Evolutionary conservation across 1,140 invertebrate species (phyloP), one percentile per base, ranked within the genome.

Genomic region (Rhyacophila brunnea): DNA sequence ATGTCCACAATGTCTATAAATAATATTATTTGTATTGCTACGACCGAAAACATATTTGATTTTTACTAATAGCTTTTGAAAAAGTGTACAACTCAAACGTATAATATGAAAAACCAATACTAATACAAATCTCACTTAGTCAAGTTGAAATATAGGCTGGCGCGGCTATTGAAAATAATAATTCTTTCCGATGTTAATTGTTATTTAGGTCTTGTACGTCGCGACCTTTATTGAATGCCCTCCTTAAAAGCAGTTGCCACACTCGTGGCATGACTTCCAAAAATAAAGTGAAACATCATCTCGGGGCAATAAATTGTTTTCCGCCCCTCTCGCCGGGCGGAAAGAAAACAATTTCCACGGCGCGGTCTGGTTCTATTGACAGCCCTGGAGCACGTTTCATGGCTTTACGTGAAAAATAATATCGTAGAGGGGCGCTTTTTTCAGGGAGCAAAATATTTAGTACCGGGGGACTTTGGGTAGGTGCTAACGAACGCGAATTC

Each of bases 371-470:
- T 40, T 51, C 35, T 64, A 59, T 64, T 64, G 62, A 64, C 62
- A 60, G 43, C 44, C 23, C 62, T 53, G 52, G 40, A 44, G 57
- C 62, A 64, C 62, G 62, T 64, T 64, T 64, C 62, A 64, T 64
- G 49, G 53, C 38, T 60, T 54, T 64, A 64, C 62, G 62, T 64
- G 62, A 64, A 64, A 64, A 60, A 64, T 64, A 59, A 59, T 52
- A 35, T n/a, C 50, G 6, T 40, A 1, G n/a, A 15, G 42, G 42
- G 28, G 2, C 38, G 23, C 4, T 28, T 28, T 28, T 28, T 28
- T 28, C 9, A 3, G 4, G 3, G 23, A 28, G 9, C 23, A 28
- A 28, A 28, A 28, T 28, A 28, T 28, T 28, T 28, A 3, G 23
- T 28, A 28, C 23, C 23, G 23, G 23, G 23, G 23, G 23, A 28